Base-by-base conservation (phyloP, 1,140 invertebrate genomes). In the Zophobas morio region DNA sequence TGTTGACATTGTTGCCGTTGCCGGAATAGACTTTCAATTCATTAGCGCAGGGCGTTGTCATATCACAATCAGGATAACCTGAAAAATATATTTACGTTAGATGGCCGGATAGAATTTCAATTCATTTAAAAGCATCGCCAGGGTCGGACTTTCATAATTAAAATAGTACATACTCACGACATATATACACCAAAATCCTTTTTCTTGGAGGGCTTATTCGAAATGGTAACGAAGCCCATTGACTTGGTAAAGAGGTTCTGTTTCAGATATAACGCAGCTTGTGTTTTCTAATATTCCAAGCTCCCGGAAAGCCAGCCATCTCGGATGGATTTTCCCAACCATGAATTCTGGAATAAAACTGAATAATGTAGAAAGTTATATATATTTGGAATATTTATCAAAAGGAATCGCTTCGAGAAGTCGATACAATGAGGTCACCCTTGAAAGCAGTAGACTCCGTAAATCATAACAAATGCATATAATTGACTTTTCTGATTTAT, bases 11-110 rank as follows among this genome's bases (percentile, higher is more conserved):
- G 83, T 83, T 82, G 79, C 81, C 78, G 54, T 78, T 74, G 76
- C 75, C 81, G 81, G 83, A 84, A 84, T 83, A 83, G 81, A 83
- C 80, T 84, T 85, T 84, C 83, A 84, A 85, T 85, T 85, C 84
- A 85, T 85, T 85, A 85, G 82, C 66, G 72, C 72, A 73, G 80
- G 78, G 75, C 74, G 76, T 78, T 75, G 74, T 75, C 74, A 70
- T 73, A 75, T 73, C 73, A 42, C 80, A 78, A 81, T 80, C 80
- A 80, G 80, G 80, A 80, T 77, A 73, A 81, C 82, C 82, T 82
- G 80, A 79, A 82, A 82, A 76, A 79, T 80, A 80, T 81, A 81
- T 81, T 82, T 80, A 82, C 82, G 81, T 82, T 79, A 72, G 79
- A 42, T 53, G 47, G 42, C 72, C 39, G 78, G 57, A 80, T 82